Percentiles rank a stretch among this genome's conserved stretches.
Evolutionary conservation across 2,113 vertebrate species (phyloP).

Genomic region (Nothocercus julius): DNA sequence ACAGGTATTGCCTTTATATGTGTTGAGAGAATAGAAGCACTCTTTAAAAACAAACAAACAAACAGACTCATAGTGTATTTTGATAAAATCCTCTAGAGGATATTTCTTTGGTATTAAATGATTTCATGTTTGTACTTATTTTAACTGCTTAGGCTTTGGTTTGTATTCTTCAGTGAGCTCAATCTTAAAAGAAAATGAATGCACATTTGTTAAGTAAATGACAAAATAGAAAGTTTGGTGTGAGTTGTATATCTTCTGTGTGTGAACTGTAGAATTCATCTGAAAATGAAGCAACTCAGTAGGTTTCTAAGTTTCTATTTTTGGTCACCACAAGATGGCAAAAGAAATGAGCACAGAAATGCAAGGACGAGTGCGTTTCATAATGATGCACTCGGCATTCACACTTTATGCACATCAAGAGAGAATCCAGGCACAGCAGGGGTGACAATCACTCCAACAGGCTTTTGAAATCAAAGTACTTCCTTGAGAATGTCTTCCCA

Average conservation of each 20-base stretch:
- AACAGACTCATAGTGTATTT: not conserved
- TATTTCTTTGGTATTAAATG: not conserved
- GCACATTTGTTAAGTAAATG: not conserved
- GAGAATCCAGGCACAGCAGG: constrained; percentile 56
- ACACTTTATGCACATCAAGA: constrained; percentile 61
- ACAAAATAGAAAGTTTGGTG: not conserved
- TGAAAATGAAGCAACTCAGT: constrained; percentile 20
- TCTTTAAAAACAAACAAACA: not conserved
- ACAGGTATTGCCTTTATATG: not conserved
- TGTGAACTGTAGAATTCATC: constrained; percentile 7
- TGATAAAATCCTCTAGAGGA: not conserved
- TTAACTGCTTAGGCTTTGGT: not conserved
- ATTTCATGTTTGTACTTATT: not conserved
- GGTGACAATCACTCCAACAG: constrained; percentile 53
- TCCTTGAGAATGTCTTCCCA: constrained; percentile 52
- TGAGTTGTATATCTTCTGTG: not conserved
- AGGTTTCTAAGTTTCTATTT: constrained; percentile 60
- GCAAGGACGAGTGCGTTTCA: constrained; percentile 45
- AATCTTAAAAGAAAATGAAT: not conserved
- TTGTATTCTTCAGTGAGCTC: not conserved
- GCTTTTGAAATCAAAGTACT: constrained; percentile 63
- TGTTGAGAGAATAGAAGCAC: not conserved
- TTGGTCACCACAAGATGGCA: constrained; percentile 68
- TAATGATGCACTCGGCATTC: constrained; percentile 51
- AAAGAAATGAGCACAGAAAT: constrained; percentile 60